Evolutionary conservation across 2,113 vertebrate genomes (phyloP).

Genomic region (Spilogale gracilis): DNA sequence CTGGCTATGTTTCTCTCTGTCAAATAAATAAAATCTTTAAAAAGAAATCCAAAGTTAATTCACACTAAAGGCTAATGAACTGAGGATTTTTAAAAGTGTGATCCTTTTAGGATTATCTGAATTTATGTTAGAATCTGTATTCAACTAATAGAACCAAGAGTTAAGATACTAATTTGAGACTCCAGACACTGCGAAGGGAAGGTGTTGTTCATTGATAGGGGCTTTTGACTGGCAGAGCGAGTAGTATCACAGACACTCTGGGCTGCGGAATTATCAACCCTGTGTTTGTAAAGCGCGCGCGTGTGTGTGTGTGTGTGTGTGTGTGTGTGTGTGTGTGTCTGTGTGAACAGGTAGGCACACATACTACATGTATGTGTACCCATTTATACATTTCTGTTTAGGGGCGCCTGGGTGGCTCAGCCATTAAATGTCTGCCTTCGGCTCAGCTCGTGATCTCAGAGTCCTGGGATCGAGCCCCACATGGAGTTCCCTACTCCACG

Average conservation of each 20-base stretch:
- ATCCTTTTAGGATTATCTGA: not conserved
- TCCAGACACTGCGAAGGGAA: not conserved
- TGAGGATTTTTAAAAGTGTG: conserved; percentile 16
- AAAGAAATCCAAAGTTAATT: conserved; percentile 63
- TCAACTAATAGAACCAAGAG: conserved; percentile 23
- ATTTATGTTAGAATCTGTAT: not conserved
- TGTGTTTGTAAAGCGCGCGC: not conserved
- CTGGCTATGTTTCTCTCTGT: too few relatives aligned
- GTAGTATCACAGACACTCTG: not conserved
- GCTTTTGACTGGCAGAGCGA: not conserved
- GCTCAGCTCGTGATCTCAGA: too few relatives aligned
- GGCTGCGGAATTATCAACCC: not conserved
- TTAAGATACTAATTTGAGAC: not conserved
- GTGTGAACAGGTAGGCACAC: not conserved
- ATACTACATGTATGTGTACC: not conserved
- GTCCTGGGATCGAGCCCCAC: too few relatives aligned
- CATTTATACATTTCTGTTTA: not conserved
- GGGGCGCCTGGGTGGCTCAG: too few relatives aligned
- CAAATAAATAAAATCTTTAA: not conserved
- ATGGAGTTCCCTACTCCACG: too few relatives aligned
- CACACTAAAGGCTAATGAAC: not conserved
- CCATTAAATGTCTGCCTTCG: too few relatives aligned
- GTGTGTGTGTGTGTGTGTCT: not conserved
- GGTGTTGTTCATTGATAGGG: not conserved
- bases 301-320: not conserved